Base-by-base conservation (phyloP, 2,888 invertebrate genomes). In the Drosophila quinaria region DNA sequence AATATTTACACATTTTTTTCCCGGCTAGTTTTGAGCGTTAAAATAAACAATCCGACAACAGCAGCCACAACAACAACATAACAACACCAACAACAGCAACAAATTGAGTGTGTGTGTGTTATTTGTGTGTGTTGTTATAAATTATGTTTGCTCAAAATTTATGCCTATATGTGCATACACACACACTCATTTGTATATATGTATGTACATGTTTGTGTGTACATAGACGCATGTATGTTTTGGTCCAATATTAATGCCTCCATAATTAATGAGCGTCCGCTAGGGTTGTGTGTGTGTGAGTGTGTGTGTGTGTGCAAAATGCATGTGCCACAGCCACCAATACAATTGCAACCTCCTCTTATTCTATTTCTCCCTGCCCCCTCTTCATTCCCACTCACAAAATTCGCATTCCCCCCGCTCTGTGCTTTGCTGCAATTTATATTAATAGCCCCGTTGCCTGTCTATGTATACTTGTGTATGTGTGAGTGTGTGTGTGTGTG, bases 221-320 rank as follows among this genome's bases (percentile, higher is more conserved):
- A 62, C 55, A 55, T 35, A 62, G 44, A 55, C 31, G 52, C 37
- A 39, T 61, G 70, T 80, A 70, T 75, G 66, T 84, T 65, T 55
- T 69, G 77, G 81, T 89, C 88, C 83, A 87, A 86, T 88, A 89
- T 87, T 87, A 87, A 87, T 87, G 76, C 90, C 84, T 87, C 37
- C 88, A 87, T 87, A 90, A 87, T 87, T 87, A 87, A 87, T 87
- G 90, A 89, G 90, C 88, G 63, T 85, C 80, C 75, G 82, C 74
- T 70, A 65, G 78, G 67, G 80, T 79, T 71, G 80, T 50, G 81
- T 56, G 81, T 77, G 73, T 83, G 70, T 77, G 73, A 80, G 70
- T 22, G 22, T 22, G 25, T 5, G 80, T 50, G 81, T 56, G 79
- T 77, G 73, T 83, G 70, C 88, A 80, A 85, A 77, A 84, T 81